A percentile compares a stretch with the other conserved stretches of the same genome.
Evolutionary conservation across 2,113 vertebrate species (phyloP).

Genomic region (Centropristis striata): DNA sequence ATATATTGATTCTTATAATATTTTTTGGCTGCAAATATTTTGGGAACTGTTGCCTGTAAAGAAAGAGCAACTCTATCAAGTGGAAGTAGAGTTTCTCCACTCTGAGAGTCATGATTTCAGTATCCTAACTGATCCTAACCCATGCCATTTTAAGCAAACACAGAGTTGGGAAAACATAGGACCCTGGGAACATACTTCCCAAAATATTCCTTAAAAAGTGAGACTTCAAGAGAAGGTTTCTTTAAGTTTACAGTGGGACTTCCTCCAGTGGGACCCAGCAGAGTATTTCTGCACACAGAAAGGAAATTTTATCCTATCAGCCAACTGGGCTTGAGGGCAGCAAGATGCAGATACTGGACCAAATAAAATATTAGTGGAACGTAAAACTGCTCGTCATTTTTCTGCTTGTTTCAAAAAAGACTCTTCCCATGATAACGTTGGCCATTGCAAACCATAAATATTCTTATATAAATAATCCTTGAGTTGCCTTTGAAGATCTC

Average conservation of each 20-base stretch:
- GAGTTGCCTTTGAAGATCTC: conserved; percentile 73
- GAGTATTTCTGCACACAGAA: conserved; percentile 45
- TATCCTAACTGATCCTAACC: too few species aligned
- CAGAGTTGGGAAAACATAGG: too few species aligned
- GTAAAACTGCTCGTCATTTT: conserved; percentile 38
- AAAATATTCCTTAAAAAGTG: neutral
- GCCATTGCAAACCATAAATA: conserved; percentile 69
- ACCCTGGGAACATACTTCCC: too few species aligned
- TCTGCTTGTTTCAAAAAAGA: conserved; percentile 20
- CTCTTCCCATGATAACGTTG: conserved; percentile 45
- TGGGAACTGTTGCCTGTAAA: too few species aligned
- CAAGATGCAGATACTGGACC: conserved; percentile 52
- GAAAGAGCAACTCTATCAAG: too few species aligned
- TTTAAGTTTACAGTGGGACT: conserved; percentile 12
- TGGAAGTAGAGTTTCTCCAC: too few species aligned
- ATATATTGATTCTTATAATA: too few species aligned
- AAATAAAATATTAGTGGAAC: conserved; percentile 61
- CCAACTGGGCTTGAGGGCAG: conserved; percentile 58
- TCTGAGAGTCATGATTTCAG: too few species aligned
- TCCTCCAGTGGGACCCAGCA: conserved; percentile 31
- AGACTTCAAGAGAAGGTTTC: neutral
- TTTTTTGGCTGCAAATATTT: too few species aligned
- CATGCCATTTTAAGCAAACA: too few species aligned
- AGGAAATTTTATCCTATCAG: conserved; percentile 62
- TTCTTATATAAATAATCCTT: conserved; percentile 42